These are phyloP conservation scores for Camponotus fellah DNA, from an alignment of 2,888 invertebrate genomes.

Conservation along the genomic window DNA sequence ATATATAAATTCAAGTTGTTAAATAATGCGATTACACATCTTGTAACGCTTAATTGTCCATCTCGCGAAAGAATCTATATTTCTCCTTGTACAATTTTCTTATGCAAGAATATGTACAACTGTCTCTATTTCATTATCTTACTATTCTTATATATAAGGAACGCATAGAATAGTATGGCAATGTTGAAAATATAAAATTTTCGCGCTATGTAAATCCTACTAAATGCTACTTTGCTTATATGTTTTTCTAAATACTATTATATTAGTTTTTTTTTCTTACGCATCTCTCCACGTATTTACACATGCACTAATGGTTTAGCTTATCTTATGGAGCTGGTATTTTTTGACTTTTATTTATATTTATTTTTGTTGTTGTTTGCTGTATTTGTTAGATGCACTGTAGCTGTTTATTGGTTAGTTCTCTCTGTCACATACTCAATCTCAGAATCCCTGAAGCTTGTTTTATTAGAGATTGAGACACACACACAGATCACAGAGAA, in stretches of 20 bases:
- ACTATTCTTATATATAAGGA: neutral
- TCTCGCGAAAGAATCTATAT: neutral
- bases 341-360: conserved; percentile 84
- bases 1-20: conserved; percentile 11
- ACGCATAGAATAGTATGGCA: neutral
- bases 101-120: neutral
- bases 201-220: conserved; percentile 56
- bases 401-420: conserved; percentile 86
- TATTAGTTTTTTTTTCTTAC: conserved; percentile 69
- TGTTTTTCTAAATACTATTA: conserved; percentile 65
- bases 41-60: neutral
- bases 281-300: conserved; percentile 73
- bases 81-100: neutral
- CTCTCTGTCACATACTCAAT: conserved; percentile 85
- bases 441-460: conserved; percentile 85
- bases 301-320: conserved; percentile 75
- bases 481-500: conserved; percentile 77
- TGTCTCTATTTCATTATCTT: neutral
- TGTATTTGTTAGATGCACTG: conserved; percentile 86
- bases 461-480: conserved; percentile 85
- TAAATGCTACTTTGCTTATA: conserved; percentile 74
- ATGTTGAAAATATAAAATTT: conserved; percentile 20
- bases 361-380: conserved; percentile 86
- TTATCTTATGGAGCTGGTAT: conserved; percentile 80
- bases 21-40: neutral